Evolutionary conservation across 2,113 vertebrate genomes (phyloP), one percentile per base, ranked within the genome.

Genomic region (Nothoprocta perdicaria): DNA sequence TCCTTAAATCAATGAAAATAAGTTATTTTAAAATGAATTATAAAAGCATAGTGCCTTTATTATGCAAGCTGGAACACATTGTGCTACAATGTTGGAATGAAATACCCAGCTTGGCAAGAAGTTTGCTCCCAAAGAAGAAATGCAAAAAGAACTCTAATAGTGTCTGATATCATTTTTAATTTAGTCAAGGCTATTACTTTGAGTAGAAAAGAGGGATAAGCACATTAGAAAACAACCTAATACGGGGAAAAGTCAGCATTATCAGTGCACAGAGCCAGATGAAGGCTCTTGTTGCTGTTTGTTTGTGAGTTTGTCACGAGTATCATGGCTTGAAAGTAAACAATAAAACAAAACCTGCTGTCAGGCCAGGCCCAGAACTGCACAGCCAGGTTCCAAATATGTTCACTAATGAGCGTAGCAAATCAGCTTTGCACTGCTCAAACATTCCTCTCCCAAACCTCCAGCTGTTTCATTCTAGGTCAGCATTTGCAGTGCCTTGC

Each of bases 141-240:
- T 75, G 86, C 78, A 85, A 76, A 80, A 93, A 80, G 65, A 91
- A 82, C 61, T 79, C 53, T 53, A 65, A 22, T 48, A 45, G 73
- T 91, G 82, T 95, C 91, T 94, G 89, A 84, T 91, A 93, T 94
- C 19, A 66, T 92, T 93, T 91, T 94, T 92, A 96, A 92, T 93
- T 91, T 27, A 2, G 82, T 88, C 73, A 95, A 89, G 91, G 92
- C 92, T 84, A 89, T 60, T 66, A 93, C 73, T 96, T 88, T 65
- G 77, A 94, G 83, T 41, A 35, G 85, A 92, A 92, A 35, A 62
- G 62, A 88, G 74, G 82, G 71, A 89, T 4, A 50, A 83, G 26
- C 53, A 81, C 35, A 40, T 2, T 3, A 76, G 76, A 69, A 91
- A 92, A 91, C 82, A 91, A 29, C 23, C 4, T 46, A 60, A 21